Base-by-base conservation (phyloP, 2,113 vertebrate genomes). In the Petroica traversi region DNA sequence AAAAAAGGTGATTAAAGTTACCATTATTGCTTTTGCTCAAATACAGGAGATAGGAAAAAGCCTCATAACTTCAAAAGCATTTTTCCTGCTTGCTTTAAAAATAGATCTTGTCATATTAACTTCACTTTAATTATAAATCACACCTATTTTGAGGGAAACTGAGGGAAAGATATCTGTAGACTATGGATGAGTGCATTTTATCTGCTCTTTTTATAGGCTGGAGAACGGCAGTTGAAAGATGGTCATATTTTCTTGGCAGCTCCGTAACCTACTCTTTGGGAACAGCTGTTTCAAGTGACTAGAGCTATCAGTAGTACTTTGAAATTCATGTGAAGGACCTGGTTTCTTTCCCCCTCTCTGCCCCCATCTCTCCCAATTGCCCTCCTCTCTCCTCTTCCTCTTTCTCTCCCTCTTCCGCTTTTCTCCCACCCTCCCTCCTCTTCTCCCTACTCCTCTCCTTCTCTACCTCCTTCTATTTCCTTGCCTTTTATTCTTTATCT, bases 11-110 rank as follows among this genome's bases (percentile, higher is more conserved):
- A 85, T 82, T 68, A 89, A 85, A 78, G 8, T 72, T 81, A 54
- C 31, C 9, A 75, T 69, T 9, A 61, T 84, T 62, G 7, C 49
- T 93, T 95, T 92, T 88, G 38, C 71, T 94, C 24, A 73, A 83
- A 46, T 54, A 89, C 61, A 80, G 57, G 43, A 83, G 33, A 94
- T 67, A 19, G 12, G 20, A 83, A 84, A 91, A 91, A 90, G 17
- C 4, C 34, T 95, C 38, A 69, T 41, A 75, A 79, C 84, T 81
- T 64, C 34, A 83, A 85, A 93, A 49, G 12, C 74, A 25, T 24
- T 93, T 94, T 85, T 93, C 79, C 79, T 92, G 8, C 40, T 91
- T 91, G 19, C 29, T 67, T 96, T 92, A 67, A 80, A 85, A 91
- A 51, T 41, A 68, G 68, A 54, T 88, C 41, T 95, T 85, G 33